Evolutionary conservation across 2,797 vertebrate species (phyloP).

Genomic region (Champsocephalus esox): DNA sequence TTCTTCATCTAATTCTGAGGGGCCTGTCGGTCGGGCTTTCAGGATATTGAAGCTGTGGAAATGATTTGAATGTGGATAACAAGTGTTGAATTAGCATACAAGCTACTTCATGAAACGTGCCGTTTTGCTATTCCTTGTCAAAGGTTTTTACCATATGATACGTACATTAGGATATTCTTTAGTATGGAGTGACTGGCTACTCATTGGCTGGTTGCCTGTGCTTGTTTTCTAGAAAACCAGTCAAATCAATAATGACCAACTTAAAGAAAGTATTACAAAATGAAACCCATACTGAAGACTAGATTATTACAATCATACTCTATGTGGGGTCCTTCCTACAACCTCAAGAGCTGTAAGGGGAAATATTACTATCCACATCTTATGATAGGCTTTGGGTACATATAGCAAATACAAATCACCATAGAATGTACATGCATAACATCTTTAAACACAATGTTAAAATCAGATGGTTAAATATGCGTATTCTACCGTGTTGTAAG

Average conservation of each 20-base stretch:
- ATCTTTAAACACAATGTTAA: too few species aligned
- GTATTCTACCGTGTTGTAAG: not conserved
- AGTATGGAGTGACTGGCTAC: not conserved
- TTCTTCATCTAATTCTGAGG: constrained; percentile 7
- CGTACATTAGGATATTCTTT: not conserved
- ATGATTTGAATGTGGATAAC: not conserved
- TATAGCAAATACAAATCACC: not conserved
- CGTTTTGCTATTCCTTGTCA: constrained; percentile 3
- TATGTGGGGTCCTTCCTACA: not conserved
- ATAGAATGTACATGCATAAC: too few species aligned
- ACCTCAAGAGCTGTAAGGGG: not conserved
- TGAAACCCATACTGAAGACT: not conserved
- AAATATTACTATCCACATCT: not conserved
- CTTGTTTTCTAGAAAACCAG: constrained; percentile 11
- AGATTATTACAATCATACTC: not conserved
- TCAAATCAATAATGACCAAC: constrained; percentile 9
- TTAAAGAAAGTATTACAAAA: not conserved
- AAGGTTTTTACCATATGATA: not conserved
- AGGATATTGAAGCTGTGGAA: constrained; percentile 20
- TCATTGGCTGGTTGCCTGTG: not conserved
- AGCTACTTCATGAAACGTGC: not conserved
- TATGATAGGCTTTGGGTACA: not conserved
- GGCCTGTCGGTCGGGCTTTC: constrained; percentile 10
- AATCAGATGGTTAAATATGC: not conserved
- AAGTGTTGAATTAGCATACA: constrained; percentile 19